Base-by-base conservation (phyloP, 1,140 invertebrate genomes). In the Dreissena polymorpha region DNA sequence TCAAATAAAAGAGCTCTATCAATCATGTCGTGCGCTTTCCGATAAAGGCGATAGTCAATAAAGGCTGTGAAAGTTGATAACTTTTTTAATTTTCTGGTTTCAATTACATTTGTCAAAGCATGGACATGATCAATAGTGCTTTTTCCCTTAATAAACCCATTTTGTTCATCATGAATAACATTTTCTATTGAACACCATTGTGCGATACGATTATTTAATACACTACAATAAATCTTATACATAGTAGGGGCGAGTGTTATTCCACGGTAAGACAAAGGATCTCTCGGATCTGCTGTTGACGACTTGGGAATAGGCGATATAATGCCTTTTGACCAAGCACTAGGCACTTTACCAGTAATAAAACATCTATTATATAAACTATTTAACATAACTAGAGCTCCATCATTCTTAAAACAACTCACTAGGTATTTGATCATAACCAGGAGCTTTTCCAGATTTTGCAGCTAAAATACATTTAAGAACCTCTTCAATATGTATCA, bases 281-380 rank as follows among this genome's bases (percentile, higher is more conserved):
- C 39, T 39, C 39, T 68, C 0, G 65, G 65, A 29, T 68, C 65
- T 16, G 65, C 23, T 5, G 65, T 68, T 68, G 65, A 68, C 21
- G 65, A 68, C 21, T 68, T 68, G 12, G 16, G 65, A 10, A 68
- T n/a, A 27, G 65, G 65, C 8, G 39, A 39, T 39, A 39, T 39
- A 39, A 39, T 39, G 2, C 39, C 39, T 39, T 39, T 39, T 8
- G 65, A 68, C 65, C 65, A 68, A 14, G 21, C 65, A 68, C 10
- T 27, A 10, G 65, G 65, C 21, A 68, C 65, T 14, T n/a, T 68
- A 21, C 65, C 65, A 21, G 8, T 68, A 18, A 27, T 68, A 68
- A 27, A 68, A 68, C 65, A 68, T 68, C 29, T 68, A 68, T 68
- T 23, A 3, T 10, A 14, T 68, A 68, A 68, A 6, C 29, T 68